These are phyloP conservation scores for Laticauda laticaudata DNA, from an alignment of 2,113 vertebrate genomes.

Conservation along the genomic window DNA sequence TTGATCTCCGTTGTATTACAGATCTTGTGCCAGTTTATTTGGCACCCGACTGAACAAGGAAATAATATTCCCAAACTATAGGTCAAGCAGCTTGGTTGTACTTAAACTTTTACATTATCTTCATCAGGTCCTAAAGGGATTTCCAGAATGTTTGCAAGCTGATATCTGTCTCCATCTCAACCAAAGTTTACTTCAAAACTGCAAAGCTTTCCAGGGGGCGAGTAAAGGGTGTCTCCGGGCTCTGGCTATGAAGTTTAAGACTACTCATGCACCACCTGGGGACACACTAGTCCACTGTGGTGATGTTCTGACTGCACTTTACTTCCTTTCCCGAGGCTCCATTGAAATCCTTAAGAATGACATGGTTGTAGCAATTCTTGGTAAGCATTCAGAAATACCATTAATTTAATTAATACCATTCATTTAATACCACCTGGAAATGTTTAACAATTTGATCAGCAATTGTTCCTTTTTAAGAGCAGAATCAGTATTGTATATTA, in stretches of 20 bases:
- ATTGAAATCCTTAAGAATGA: conserved; percentile 98
- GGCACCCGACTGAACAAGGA: conserved; percentile 36
- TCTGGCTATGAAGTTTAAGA: conserved; percentile 96
- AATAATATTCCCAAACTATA: conserved; percentile 37
- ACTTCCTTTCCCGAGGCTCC: conserved; percentile 94
- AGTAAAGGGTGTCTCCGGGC: conserved; percentile 97
- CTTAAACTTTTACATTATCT: conserved; percentile 61
- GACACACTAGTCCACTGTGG: conserved; percentile 95
- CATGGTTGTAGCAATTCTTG: conserved; percentile 96
- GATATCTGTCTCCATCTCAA: conserved; percentile 99
- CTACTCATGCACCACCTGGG: conserved; percentile 93
- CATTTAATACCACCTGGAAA: background rate
- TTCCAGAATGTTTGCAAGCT: conserved; percentile 98
- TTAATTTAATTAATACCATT: background rate
- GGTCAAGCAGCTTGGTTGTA: conserved; percentile 33
- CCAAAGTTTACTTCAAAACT: conserved; percentile 86
- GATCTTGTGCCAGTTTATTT: background rate
- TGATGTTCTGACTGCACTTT: conserved; percentile 93
- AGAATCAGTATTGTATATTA: background rate
- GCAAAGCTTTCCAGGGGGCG: conserved; percentile 93
- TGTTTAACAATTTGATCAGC: background rate
- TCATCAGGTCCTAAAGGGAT: conserved; percentile 94
- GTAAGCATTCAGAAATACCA: conserved; percentile 71
- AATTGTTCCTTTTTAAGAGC: background rate
- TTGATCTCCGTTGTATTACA: conserved; percentile 43